phyloP scores from a whole-genome alignment of 30 jellyfish, hydroid and myxozoan species.

The Turritopsis dohrnii region DNA sequence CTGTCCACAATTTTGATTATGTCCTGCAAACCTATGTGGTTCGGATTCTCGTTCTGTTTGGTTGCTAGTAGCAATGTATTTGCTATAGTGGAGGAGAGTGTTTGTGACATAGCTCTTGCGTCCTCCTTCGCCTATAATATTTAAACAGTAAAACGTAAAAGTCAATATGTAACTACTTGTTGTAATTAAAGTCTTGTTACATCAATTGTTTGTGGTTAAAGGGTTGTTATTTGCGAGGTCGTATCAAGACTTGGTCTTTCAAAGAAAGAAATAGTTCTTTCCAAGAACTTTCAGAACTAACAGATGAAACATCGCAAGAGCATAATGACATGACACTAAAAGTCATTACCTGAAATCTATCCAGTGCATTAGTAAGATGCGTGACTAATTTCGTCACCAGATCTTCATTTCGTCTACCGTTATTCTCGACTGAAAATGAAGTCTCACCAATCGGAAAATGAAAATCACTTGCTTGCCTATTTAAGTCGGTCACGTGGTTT shows the following conservation, averaged over 20 bases:
- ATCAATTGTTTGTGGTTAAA: no score
- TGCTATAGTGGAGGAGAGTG: neutral
- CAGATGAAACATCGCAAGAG: neutral
- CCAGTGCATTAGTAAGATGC: neutral
- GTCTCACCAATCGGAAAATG: neutral
- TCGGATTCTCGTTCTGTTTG: slow-evolving; percentile 3
- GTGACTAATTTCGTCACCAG: neutral
- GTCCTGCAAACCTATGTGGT: neutral
- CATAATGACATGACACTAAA: neutral
- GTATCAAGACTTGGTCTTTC: no score
- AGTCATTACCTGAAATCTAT: slow-evolving; percentile 8
- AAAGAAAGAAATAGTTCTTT: neutral
- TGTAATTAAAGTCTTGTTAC: no score
- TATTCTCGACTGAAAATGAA: neutral
- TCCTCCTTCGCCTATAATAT: neutral
- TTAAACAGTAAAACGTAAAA: neutral
- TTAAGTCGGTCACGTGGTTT: neutral
- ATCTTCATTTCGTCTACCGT: neutral
- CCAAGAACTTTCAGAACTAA: neutral
- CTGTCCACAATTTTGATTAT: slow-evolving; percentile 12
- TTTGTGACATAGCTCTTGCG: neutral
- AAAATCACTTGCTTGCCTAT: neutral
- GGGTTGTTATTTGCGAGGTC: no score
- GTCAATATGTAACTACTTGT: no score
- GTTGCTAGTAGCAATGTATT: slow-evolving; percentile 3